Evolutionary conservation across 2,888 invertebrate genomes (phyloP).

Genomic region (Pristionchus exspectatus): DNA sequence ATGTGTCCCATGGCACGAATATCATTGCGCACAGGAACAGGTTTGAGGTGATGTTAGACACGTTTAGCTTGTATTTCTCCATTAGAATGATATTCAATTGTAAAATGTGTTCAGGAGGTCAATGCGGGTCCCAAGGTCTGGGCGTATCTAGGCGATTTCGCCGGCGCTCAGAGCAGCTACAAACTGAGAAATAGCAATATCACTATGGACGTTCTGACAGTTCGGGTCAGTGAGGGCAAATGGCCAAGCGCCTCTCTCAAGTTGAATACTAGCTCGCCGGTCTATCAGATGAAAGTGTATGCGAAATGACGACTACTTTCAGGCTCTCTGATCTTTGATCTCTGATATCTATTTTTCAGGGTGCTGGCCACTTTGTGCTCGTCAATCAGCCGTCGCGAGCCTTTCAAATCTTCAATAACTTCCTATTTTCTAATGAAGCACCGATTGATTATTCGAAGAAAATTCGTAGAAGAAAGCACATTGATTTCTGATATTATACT

Average conservation of each 20-base stretch:
- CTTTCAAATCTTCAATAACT: neutral
- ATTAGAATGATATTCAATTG: too few species aligned
- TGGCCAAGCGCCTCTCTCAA: too few species aligned
- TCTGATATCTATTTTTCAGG: neutral
- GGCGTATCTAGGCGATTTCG: neutral
- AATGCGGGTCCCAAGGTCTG: neutral
- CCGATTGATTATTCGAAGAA: neutral
- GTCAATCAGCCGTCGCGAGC: neutral
- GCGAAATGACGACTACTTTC: neutral
- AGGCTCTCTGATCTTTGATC: neutral
- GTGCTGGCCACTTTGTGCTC: neutral
- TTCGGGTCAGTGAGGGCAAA: neutral
- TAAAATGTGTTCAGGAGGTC: neutral
- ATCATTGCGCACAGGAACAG: neutral
- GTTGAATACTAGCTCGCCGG: too few species aligned
- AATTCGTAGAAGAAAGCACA: neutral
- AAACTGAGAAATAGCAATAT: neutral
- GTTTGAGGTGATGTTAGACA: neutral
- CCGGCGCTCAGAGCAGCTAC: neutral
- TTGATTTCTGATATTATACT: too few species aligned
- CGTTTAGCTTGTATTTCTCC: too few species aligned
- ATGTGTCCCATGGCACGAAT: neutral
- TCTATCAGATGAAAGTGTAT: too few species aligned
- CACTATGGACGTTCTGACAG: neutral
- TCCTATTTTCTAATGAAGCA: neutral